Conservation (phyloP, 2,113 vertebrate genomes). For the Telmatochromis sp. region DNA sequence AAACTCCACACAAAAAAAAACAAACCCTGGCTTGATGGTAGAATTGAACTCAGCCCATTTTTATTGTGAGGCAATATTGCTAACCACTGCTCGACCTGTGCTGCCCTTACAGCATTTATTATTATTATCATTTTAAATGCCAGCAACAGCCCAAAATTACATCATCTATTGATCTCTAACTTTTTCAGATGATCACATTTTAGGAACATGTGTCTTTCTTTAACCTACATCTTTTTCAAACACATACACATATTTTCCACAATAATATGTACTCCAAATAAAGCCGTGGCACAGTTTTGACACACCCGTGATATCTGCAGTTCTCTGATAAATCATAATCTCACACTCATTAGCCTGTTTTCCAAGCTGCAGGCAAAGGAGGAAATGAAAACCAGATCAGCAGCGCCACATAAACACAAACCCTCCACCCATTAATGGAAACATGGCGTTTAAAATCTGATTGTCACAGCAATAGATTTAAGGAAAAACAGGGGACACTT, state of each 20-base stretch:
- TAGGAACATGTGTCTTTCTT: background rate
- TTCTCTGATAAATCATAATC: background rate
- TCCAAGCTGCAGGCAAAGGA: constrained; percentile 11
- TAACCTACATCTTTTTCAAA: background rate
- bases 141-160: background rate
- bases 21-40: background rate
- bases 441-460: background rate
- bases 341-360: background rate
- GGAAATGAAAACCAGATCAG: constrained; percentile 29
- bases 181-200: background rate
- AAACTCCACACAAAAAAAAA: background rate
- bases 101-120: background rate
- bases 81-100: background rate
- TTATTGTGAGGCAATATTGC: background rate
- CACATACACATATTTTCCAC: background rate
- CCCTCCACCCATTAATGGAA: background rate
- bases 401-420: background rate
- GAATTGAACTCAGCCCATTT: background rate
- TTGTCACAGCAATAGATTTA: background rate
- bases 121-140: background rate
- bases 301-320: background rate
- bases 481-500: background rate
- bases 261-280: background rate
- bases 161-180: background rate
- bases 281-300: background rate